A percentile compares a stretch with the other conserved stretches of the same genome.
phyloP scores from a whole-genome alignment of 1,140 invertebrate genomes.

The Drosophila serrata region DNA sequence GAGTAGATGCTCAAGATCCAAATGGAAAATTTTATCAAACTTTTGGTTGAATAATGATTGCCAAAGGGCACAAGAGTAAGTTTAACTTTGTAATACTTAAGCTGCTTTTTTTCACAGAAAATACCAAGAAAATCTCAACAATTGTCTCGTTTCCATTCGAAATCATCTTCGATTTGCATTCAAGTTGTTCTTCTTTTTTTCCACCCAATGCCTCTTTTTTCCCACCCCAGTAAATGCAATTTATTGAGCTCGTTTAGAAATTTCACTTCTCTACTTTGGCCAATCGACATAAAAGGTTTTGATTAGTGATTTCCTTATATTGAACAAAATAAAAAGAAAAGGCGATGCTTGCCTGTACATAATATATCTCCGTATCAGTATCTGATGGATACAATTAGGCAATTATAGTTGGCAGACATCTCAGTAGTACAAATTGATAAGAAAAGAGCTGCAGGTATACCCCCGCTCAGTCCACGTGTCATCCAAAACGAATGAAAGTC shows the following conservation, averaged over 20 bases:
- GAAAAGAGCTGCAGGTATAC: background rate
- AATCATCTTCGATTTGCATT: constrained; percentile 7
- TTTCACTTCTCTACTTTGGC: constrained; percentile 28
- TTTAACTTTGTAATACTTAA: too few relatives aligned
- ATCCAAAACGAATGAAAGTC: constrained; percentile 3
- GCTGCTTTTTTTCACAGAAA: background rate
- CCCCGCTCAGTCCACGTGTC: constrained; percentile 20
- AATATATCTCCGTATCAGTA: constrained; percentile 17
- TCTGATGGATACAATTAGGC: constrained; percentile 47
- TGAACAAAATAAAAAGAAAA: background rate
- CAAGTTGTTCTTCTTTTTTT: background rate
- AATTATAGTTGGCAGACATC: constrained; percentile 25
- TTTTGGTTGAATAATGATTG: background rate
- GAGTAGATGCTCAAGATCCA: constrained; percentile 25
- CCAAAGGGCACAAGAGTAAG: background rate
- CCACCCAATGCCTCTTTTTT: background rate
- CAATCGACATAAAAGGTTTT: constrained; percentile 51
- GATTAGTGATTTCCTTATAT: constrained; percentile 55
- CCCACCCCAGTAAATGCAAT: constrained; percentile 5
- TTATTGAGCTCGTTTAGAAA: constrained; percentile 55
- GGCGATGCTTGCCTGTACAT: background rate
- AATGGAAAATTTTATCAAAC: constrained; percentile 6
- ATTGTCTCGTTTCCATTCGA: background rate
- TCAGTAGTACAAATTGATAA: constrained; percentile 37
- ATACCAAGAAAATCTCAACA: constrained; percentile 10